Percentiles rank a stretch among this genome's conserved stretches.
Evolutionary conservation across 92 coral and sea anemone genomes (phyloP).

Genomic region (Zoanthus solanderi): DNA sequence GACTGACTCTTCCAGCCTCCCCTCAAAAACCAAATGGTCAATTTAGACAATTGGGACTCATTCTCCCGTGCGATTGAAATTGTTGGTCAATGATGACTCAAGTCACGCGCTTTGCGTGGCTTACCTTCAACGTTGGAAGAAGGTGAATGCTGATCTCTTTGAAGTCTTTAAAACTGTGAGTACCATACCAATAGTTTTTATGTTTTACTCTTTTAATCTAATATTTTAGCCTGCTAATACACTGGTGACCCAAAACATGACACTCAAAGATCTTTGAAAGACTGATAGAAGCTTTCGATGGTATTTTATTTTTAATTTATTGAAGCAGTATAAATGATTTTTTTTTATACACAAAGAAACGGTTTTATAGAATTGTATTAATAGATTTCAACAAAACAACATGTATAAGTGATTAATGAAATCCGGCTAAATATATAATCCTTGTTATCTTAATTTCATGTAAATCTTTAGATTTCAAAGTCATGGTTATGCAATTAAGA

Average conservation of each 20-base stretch:
- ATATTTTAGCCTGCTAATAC: neutral
- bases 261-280: neutral
- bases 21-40: neutral
- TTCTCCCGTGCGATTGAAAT: neutral
- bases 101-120: neutral
- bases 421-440: neutral
- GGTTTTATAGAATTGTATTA: neutral
- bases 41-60: conserved; percentile 30
- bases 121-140: neutral
- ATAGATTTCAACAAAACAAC: neutral
- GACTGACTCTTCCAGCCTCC: too few species aligned
- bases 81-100: neutral
- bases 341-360: too few species aligned
- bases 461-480: neutral
- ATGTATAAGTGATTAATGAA: neutral
- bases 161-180: neutral
- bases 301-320: too few species aligned
- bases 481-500: neutral
- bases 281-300: neutral
- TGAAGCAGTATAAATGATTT: neutral
- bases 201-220: neutral
- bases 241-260: neutral
- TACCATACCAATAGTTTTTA: neutral
- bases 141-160: neutral
- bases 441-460: neutral